phyloP scores from a whole-genome alignment of 2,888 invertebrate species.

The Noctua janthina region DNA sequence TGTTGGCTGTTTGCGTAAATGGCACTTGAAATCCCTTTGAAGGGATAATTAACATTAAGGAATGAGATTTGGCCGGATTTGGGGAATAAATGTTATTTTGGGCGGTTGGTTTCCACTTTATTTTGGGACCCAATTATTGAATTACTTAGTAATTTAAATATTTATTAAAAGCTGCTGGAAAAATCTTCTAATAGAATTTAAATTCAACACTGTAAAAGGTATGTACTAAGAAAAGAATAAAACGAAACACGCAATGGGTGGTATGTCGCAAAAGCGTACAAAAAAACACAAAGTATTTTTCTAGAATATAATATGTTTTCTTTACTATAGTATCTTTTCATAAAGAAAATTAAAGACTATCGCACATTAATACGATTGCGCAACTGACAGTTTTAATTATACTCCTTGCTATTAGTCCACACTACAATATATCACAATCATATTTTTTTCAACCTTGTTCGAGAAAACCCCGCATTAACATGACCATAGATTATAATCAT shows the following conservation, averaged over 20 bases:
- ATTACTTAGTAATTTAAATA: not conserved
- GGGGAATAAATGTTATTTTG: slow-evolving; percentile 19
- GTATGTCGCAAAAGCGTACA: not conserved
- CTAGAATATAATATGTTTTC: not conserved
- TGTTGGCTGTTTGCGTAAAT: slow-evolving; percentile 11
- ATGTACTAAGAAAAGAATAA: not conserved
- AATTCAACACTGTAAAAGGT: not conserved
- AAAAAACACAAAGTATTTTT: not conserved
- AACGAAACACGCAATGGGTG: not conserved
- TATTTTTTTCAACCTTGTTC: not conserved
- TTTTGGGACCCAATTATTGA: slow-evolving; percentile 9
- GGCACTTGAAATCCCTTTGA: slow-evolving; percentile 19
- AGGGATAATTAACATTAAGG: slow-evolving; percentile 26
- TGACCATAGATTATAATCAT: slow-evolving; percentile 45
- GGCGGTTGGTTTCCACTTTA: not conserved
- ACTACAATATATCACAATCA: slow-evolving; percentile 3
- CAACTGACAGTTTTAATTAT: not conserved
- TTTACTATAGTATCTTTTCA: not conserved
- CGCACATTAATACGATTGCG: not conserved
- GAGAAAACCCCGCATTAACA: slow-evolving; percentile 19
- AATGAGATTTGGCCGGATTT: slow-evolving; percentile 35
- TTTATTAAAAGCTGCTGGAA: not conserved
- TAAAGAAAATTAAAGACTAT: slow-evolving; percentile 2
- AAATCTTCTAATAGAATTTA: not conserved
- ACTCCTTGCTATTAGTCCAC: not conserved